A percentile compares a stretch with the other conserved stretches of the same genome.
These are phyloP conservation scores for Dolichallabes microphthalmus DNA, from an alignment of 2,113 vertebrate genomes.

Conservation along the genomic window DNA sequence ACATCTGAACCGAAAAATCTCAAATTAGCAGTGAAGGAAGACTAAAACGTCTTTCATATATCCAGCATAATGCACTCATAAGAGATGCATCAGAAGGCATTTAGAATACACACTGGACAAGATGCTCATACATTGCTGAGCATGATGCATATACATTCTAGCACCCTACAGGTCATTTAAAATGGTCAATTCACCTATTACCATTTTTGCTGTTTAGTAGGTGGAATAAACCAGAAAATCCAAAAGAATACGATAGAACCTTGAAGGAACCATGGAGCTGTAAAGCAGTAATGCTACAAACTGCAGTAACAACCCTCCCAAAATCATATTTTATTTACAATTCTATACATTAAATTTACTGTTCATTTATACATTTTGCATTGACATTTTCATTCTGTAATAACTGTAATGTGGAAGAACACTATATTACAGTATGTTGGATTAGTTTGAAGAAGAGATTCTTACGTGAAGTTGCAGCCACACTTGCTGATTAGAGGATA, in stretches of 20 bases:
- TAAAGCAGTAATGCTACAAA: too few species aligned
- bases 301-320: not conserved
- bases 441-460: conserved; percentile 30
- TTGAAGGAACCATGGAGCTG: too few species aligned
- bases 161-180: not conserved
- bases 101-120: not conserved
- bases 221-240: not conserved
- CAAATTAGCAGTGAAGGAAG: not conserved
- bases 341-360: too few species aligned
- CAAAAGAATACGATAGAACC: too few species aligned
- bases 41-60: not conserved
- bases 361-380: not conserved
- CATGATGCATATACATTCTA: not conserved
- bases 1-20: not conserved
- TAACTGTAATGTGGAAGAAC: not conserved
- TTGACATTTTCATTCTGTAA: not conserved
- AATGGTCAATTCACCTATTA: not conserved
- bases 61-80: not conserved
- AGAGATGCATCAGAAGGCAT: not conserved
- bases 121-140: not conserved
- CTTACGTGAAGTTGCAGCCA: conserved; percentile 90
- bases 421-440: not conserved
- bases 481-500: conserved; percentile 91
- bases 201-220: not conserved
- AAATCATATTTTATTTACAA: not conserved